A percentile compares a stretch with the other conserved stretches of the same genome.
phyloP scores from a whole-genome alignment of 92 coral and sea anemone genomes.

The Actinostola sp. region DNA sequence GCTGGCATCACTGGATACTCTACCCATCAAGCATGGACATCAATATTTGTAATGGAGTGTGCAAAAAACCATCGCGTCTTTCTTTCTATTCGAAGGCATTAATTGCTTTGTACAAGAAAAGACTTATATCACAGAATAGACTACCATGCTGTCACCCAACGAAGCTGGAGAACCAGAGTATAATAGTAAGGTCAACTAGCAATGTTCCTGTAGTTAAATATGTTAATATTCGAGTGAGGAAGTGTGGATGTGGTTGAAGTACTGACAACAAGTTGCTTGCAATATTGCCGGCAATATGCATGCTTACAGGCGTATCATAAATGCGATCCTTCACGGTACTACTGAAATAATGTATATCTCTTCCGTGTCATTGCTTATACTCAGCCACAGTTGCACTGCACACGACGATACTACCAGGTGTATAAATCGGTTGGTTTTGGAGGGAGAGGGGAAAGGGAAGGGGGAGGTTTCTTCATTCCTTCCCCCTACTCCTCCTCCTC shows the following conservation, averaged over 20 bases:
- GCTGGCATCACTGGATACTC: not conserved
- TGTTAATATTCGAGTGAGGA: not conserved
- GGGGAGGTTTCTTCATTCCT: too few species aligned
- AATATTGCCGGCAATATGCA: too few species aligned
- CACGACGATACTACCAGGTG: too few species aligned
- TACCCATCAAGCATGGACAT: not conserved
- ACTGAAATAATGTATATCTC: too few species aligned
- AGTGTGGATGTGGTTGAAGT: conserved; percentile 20
- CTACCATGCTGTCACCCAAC: conserved; percentile 18
- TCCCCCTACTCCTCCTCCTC: too few species aligned
- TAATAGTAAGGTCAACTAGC: not conserved
- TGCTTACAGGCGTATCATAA: too few species aligned
- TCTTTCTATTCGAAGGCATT: conserved; percentile 1
- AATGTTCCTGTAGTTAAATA: not conserved
- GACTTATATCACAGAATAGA: not conserved
- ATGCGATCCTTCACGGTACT: too few species aligned
- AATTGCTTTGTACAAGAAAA: not conserved
- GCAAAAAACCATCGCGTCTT: not conserved
- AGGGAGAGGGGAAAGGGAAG: too few species aligned
- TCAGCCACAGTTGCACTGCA: too few species aligned
- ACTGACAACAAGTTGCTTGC: too few species aligned
- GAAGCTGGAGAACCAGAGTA: not conserved
- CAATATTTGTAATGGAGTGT: not conserved
- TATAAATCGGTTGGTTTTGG: too few species aligned
- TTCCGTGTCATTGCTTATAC: too few species aligned